phyloP scores from a whole-genome alignment of 2,113 vertebrate species.

The Struthidea cinerea region DNA sequence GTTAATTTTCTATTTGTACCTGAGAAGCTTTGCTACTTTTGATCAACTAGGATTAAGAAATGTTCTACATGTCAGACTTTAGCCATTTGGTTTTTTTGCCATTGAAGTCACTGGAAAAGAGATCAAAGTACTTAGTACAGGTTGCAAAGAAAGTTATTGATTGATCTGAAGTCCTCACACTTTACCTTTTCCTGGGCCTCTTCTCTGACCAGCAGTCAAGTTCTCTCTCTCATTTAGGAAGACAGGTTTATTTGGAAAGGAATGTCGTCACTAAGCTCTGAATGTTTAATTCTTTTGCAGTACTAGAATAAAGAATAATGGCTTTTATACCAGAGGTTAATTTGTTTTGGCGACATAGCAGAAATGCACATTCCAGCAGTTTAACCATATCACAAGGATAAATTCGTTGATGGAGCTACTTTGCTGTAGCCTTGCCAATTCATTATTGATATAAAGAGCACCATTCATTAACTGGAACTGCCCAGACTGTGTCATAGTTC shows the following conservation, averaged over 20 bases:
- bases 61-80: not conserved
- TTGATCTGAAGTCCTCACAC: not conserved
- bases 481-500: not conserved
- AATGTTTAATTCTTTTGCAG: not conserved
- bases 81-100: not conserved
- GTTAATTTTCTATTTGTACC: not conserved
- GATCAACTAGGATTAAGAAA: not conserved
- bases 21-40: not conserved
- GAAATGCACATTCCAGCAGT: not conserved
- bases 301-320: not conserved
- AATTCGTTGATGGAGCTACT: not conserved
- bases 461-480: not conserved
- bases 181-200: not conserved
- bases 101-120: not conserved
- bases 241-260: not conserved
- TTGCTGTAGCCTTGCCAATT: not conserved
- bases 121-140: not conserved
- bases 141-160: not conserved
- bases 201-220: not conserved
- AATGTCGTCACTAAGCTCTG: not conserved
- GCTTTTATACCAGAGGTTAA: not conserved
- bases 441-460: not conserved
- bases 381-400: not conserved
- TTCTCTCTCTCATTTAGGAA: not conserved
- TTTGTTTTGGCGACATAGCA: not conserved